These are phyloP conservation scores for Parazoanthus atlanticus DNA, from an alignment of 92 coral and sea anemone species.

Conservation along the genomic window DNA sequence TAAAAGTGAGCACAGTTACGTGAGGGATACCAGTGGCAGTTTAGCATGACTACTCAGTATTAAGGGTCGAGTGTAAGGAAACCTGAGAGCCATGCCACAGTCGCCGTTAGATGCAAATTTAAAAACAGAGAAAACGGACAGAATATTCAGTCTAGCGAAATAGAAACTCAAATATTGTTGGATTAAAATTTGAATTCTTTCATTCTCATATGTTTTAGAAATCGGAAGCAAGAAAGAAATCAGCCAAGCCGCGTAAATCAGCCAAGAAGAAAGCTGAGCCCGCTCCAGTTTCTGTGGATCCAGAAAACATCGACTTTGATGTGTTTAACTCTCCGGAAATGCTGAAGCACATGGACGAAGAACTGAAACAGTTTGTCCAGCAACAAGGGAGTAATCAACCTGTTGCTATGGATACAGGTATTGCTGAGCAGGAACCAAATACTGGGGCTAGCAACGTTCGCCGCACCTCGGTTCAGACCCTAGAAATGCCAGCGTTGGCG, in stretches of 20 bases:
- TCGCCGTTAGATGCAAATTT: too few relatives aligned
- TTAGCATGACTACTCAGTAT: neutral
- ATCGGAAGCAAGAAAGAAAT: constrained; percentile 64
- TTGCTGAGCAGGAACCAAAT: constrained; percentile 18
- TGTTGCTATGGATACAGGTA: constrained; percentile 9
- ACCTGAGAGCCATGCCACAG: too few relatives aligned
- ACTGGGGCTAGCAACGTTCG: neutral
- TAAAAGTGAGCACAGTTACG: neutral
- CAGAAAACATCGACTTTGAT: constrained; percentile 78
- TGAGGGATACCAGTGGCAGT: neutral
- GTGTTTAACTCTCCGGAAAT: constrained; percentile 86
- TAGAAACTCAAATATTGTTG: neutral
- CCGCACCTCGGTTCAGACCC: constrained; percentile 39
- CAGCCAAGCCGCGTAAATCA: constrained; percentile 50
- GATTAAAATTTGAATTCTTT: neutral
- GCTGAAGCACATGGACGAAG: constrained; percentile 87
- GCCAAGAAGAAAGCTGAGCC: constrained; percentile 61
- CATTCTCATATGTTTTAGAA: constrained; percentile 4
- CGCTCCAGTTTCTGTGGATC: constrained; percentile 55
- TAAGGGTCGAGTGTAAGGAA: neutral
- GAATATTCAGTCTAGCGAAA: too few relatives aligned
- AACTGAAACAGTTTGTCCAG: constrained; percentile 72
- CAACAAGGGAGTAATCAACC: constrained; percentile 56
- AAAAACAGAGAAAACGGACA: too few relatives aligned
- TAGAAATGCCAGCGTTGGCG: constrained; percentile 65